Conservation (phyloP, 2,888 invertebrate genomes). For the Nudaria mundana region DNA sequence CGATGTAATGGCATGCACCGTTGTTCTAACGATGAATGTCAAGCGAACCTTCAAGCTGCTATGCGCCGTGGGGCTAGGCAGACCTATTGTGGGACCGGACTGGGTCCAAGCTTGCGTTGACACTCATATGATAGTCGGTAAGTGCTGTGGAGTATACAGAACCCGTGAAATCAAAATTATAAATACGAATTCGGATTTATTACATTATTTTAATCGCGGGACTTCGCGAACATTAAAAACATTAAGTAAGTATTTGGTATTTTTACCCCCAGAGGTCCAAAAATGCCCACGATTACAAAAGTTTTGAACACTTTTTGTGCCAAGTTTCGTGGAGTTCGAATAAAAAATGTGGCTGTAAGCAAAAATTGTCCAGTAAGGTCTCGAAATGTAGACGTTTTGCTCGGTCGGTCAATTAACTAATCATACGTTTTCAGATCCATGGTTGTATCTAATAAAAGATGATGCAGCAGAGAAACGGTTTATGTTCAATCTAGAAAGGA, state of each 20-base stretch:
- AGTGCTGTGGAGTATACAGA: constrained; percentile 14
- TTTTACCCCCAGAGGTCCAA: no score
- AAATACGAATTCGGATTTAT: background rate
- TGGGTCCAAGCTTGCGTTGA: constrained; percentile 70
- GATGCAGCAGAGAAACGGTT: constrained; percentile 72
- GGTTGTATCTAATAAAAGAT: constrained; percentile 76
- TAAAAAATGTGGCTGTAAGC: no score
- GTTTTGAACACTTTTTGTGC: no score
- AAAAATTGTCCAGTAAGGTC: no score
- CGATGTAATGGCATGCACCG: constrained; percentile 66
- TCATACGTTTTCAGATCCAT: constrained; percentile 81
- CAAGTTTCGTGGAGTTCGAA: no score
- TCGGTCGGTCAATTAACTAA: no score
- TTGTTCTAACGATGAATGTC: constrained; percentile 78
- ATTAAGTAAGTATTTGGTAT: no score
- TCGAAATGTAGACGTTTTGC: no score
- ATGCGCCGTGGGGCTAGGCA: constrained; percentile 80
- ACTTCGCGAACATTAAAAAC: no score
- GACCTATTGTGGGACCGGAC: constrained; percentile 78
- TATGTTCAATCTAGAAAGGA: constrained; percentile 56
- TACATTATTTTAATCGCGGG: no score
- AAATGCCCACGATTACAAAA: no score
- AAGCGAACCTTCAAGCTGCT: constrained; percentile 82
- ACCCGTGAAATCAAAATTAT: no score
- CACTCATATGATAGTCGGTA: constrained; percentile 57